Conservation (phyloP, 2,113 vertebrate species). For the Nasalis larvatus region DNA sequence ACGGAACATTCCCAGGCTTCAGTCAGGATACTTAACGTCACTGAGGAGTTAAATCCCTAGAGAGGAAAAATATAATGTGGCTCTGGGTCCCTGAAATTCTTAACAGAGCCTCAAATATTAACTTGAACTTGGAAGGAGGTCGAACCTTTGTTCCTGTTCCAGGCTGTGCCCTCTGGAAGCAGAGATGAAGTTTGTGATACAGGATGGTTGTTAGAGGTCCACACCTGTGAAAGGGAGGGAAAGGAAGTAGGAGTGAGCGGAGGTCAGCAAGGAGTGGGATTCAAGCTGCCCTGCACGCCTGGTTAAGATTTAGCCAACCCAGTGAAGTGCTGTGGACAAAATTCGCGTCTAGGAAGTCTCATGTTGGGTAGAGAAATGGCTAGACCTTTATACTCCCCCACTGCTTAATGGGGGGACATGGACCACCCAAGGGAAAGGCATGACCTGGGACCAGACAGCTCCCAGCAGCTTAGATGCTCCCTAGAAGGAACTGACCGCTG, state of each 20-base stretch:
- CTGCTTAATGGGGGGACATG: background rate
- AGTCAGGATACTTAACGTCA: slow-evolving; percentile 10
- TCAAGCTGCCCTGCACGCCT: background rate
- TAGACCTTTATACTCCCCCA: background rate
- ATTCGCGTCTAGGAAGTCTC: background rate
- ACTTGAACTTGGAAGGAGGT: slow-evolving; percentile 40
- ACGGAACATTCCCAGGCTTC: slow-evolving; percentile 49
- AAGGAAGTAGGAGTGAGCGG: background rate
- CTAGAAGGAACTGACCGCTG: background rate
- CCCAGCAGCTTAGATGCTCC: background rate
- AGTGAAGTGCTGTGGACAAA: background rate
- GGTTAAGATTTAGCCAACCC: background rate
- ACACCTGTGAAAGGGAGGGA: background rate
- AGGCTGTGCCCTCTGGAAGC: background rate
- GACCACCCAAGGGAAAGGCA: background rate
- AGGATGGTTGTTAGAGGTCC: background rate
- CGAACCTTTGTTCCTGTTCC: background rate
- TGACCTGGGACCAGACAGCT: background rate
- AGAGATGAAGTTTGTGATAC: background rate
- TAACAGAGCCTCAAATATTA: slow-evolving; percentile 40
- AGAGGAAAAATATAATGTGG: slow-evolving; percentile 29
- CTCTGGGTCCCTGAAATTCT: slow-evolving; percentile 43
- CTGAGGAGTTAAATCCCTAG: background rate
- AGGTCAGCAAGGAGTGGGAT: background rate
- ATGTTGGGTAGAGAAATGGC: background rate